Evolutionary conservation across 1,140 invertebrate genomes (phyloP), one percentile per base, ranked within the genome.

Genomic region (Halictus rubicundus): DNA sequence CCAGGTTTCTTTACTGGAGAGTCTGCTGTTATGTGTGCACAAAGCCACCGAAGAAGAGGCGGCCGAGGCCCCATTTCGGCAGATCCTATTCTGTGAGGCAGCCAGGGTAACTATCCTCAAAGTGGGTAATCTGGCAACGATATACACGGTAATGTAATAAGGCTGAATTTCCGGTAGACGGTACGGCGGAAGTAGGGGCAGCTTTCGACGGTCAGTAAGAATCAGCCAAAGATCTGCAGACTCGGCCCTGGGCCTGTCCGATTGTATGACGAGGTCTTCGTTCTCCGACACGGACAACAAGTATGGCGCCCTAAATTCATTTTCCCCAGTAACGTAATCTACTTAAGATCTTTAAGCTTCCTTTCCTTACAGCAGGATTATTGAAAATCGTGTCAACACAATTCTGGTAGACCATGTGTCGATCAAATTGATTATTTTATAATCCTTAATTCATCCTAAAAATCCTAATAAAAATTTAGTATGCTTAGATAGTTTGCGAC

Each of bases 21-120:
- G 96, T 97, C 10, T 98, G 97, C 87, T 98, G 97, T 89, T 98
- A 97, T 90, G 94, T 97, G 59, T 98, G 97, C 90, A 97, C 96
- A 0, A 95, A 96, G 61, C 96, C 95, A 37, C 96, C 97, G 0
- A 96, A 95, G 83, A 95, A 94, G 64, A 91, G 94, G 19, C 92
- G 94, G 88, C 88, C 93, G 6, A 92, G 91, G 21, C 85, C 81
- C 19, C 81, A 81, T 37, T 76, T 91, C 19, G 73, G 75, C 57
- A 88, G 92, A 82, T 90, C 89, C 6, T 88, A 92, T 49, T 91
- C 90, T 63, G 80, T 89, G 59, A 88, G 91, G 70, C 92, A 92
- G 72, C 78, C 90, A 64, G 90, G 89, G 92, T 91, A 92, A 87
- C 60, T 65, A 63, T 80, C 32, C 14, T 1, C n/a, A 8, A 49